Evolutionary conservation across 2,888 invertebrate genomes (phyloP), one percentile per base, ranked within the genome.

Genomic region (Brenthis daphne): DNA sequence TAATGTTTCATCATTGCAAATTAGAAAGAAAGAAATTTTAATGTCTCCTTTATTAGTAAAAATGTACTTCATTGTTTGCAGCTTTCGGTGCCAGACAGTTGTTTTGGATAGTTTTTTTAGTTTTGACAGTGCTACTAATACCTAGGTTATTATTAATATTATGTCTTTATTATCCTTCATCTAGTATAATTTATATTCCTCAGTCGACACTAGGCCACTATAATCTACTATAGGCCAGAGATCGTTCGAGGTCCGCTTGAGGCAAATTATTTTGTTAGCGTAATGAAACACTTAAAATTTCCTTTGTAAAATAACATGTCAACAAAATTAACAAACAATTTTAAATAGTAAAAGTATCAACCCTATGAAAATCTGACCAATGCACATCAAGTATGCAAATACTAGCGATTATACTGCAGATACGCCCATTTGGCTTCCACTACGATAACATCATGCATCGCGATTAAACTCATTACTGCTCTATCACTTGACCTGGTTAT

Each of bases 371-470:
- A 67, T 56, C 54, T 61, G 50, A 64, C 56, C 58, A 68, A 71
- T 67, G 67, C 57, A 65, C 71, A 81, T 82, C 81, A 78, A 80
- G 80, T 82, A 84, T 84, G 84, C 80, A 80, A 83, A 84, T 83
- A 76, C 58, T 12, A 51, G 66, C 64, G 82, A 82, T 82, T 75
- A 73, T 73, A 61, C 61, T 13, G 33, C 51, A 67, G 81, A 84
- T 84, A 83, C 76, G 77, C 79, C 78, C 77, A 75, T 79, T 80
- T 76, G 78, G 79, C 73, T 75, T 68, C 74, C 72, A 74, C 61
- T 57, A 70, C 73, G 78, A 83, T 83, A 78, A 74, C 57, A 76
- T 76, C 77, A 64, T 63, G 65, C 67, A 73, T 75, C 74, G 74
- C 69, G 77, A 78, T 77, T 77, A 76, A 67, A 68, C 81, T 82